phyloP scores from a whole-genome alignment of 2,888 invertebrate genomes.

The Epirrita christyi region DNA sequence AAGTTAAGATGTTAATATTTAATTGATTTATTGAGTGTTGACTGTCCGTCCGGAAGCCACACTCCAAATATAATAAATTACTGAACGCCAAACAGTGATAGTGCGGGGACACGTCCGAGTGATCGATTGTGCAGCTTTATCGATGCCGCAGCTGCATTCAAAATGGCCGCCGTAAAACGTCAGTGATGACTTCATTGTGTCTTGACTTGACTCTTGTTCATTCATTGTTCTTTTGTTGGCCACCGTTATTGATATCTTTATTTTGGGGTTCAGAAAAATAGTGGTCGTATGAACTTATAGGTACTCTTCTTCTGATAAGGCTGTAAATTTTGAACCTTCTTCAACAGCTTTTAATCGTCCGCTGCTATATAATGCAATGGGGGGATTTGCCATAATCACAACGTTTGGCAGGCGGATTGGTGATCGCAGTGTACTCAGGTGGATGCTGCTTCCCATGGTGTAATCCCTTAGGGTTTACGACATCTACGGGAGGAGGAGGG shows the following conservation, averaged over 20 bases:
- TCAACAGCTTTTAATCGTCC: too few relatives aligned
- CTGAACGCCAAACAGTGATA: constrained; percentile 60
- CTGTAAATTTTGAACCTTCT: too few relatives aligned
- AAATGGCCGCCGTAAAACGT: constrained; percentile 58
- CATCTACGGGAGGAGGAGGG: too few relatives aligned
- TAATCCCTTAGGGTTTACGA: too few relatives aligned
- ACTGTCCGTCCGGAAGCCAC: constrained; percentile 75
- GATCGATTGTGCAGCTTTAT: constrained; percentile 66
- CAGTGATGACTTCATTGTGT: constrained; percentile 64
- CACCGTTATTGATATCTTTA: constrained; percentile 11
- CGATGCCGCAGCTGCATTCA: constrained; percentile 62
- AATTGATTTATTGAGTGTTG: constrained; percentile 82
- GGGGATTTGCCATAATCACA: too few relatives aligned
- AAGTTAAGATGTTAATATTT: constrained; percentile 65
- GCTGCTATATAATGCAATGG: too few relatives aligned
- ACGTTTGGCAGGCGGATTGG: too few relatives aligned
- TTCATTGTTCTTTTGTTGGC: constrained; percentile 11
- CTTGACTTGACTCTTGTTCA: constrained; percentile 22
- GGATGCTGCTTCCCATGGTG: too few relatives aligned
- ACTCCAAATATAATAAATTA: constrained; percentile 77
- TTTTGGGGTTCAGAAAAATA: not conserved
- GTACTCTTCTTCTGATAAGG: too few relatives aligned
- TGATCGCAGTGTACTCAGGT: too few relatives aligned
- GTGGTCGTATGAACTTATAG: too few relatives aligned
- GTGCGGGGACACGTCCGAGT: constrained; percentile 52